Percentiles rank a stretch among this genome's conserved stretches.
phyloP scores from a whole-genome alignment of 2,888 invertebrate species.

The Habroteleia sp. region DNA sequence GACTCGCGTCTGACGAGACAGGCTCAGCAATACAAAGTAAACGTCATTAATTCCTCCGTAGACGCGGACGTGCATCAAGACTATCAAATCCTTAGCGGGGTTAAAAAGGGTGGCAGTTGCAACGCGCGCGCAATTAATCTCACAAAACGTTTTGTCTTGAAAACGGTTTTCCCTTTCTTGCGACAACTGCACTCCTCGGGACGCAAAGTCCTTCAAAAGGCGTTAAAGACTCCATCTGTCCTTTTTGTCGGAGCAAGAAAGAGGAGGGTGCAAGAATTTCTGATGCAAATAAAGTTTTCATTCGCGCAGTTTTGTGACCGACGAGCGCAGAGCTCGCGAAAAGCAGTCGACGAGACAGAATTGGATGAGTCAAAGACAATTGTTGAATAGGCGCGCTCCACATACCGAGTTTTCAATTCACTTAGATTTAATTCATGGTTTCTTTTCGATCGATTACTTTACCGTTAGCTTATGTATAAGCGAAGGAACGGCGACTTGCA shows the following conservation, averaged over 20 bases:
- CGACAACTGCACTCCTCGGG: constrained; percentile 39
- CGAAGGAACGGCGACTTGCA: constrained; percentile 27
- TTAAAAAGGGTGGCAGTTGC: constrained; percentile 45
- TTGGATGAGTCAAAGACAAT: not conserved
- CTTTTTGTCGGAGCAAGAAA: constrained; percentile 15
- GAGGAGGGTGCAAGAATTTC: constrained; percentile 10
- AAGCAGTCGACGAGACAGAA: not conserved
- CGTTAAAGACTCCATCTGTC: constrained; percentile 14
- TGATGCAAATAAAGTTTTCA: constrained; percentile 15
- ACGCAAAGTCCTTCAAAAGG: constrained; percentile 31
- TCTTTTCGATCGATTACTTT: constrained; percentile 53
- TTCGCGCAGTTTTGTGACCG: constrained; percentile 3
- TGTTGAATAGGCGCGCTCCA: constrained; percentile 14
- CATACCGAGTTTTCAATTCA: constrained; percentile 40
- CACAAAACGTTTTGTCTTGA: constrained; percentile 44
- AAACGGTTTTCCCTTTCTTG: constrained; percentile 40
- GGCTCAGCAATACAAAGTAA: constrained; percentile 57
- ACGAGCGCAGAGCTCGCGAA: not conserved
- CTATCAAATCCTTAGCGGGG: constrained; percentile 22
- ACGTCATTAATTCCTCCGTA: constrained; percentile 36
- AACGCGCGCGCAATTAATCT: constrained; percentile 55
- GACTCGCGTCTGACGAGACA: too few species aligned
- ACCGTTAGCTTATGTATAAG: constrained; percentile 63
- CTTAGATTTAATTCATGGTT: constrained; percentile 61
- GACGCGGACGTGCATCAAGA: constrained; percentile 30